Evolutionary conservation across 2,113 vertebrate species (phyloP), one percentile per base, ranked within the genome.

Genomic region (Mus spicilegus): DNA sequence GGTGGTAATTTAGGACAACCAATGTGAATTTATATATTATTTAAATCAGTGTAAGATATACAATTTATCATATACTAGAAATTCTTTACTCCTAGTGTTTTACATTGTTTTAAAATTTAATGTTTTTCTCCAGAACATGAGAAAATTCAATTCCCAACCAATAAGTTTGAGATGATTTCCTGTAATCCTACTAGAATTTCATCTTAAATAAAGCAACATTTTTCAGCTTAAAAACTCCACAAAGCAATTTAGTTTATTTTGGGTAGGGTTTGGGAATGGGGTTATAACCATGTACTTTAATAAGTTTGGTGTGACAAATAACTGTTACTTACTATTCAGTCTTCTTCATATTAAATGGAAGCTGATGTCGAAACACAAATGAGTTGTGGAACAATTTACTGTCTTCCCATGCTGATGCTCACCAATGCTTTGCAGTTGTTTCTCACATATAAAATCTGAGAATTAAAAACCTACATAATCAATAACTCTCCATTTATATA

Each of bases 361-460:
- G 28, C 39, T 90, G 70, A 22, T 51, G 87, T 90, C 95, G 90
- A 63, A 89, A 82, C 33, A 84, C 94, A 93, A 88, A 73, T 36
- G 24, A 84, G 2, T 92, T 96, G 93, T 22, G 1, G 56, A 81
- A 4, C 80, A 93, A 81, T 61, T 94, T 89, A 58, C 16, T 92
- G 14, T 26, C 94, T 86, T 46, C 85, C 26, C 22, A 58, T 77
- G 80, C 39, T 73, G 82, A 65, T 89, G 58, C 9, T 51, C 90
- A 30, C 51, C 67, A 93, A 46, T 93, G 17, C 3, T 75, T 87
- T 54, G 24, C 70, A 26, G 19, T 85, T 78, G 22, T 72, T 88
- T 95, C 85, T 87, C 42, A 65, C 17, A 73, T 96, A 95, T 70
- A 89, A 93, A 95, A 91, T 85, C 90, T 76, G 69, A 90, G 84